phyloP scores from a whole-genome alignment of 2,888 invertebrate species.

The Cynaeus angustus region DNA sequence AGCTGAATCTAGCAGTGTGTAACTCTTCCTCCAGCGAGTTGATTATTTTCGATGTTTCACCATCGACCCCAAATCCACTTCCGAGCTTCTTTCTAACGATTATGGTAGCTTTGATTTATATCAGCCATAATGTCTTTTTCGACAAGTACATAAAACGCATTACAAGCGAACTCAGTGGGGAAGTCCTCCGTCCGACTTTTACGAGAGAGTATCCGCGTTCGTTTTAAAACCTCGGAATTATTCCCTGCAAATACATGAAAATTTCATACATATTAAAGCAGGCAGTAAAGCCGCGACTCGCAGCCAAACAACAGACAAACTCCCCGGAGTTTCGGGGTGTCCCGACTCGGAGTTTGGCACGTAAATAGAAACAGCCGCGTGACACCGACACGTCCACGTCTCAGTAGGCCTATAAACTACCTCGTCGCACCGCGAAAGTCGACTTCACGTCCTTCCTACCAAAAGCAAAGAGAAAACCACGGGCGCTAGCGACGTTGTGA shows the following conservation, averaged over 20 bases:
- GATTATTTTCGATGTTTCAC: too few relatives aligned
- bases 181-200: slow-evolving; percentile 22
- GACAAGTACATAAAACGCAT: slow-evolving; percentile 43
- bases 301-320: slow-evolving; percentile 39
- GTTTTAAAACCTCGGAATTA: slow-evolving; percentile 43
- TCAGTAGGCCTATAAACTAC: slow-evolving; percentile 58
- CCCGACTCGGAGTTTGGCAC: slow-evolving; percentile 50
- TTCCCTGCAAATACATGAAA: slow-evolving; percentile 37
- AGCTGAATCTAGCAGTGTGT: too few relatives aligned
- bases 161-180: slow-evolving; percentile 25
- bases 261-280: slow-evolving; percentile 57
- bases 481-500: slow-evolving; percentile 37
- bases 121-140: slow-evolving; percentile 34
- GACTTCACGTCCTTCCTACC: slow-evolving; percentile 34
- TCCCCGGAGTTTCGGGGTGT: slow-evolving; percentile 43
- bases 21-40: too few relatives aligned
- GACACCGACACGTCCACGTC: slow-evolving; percentile 55
- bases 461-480: slow-evolving; percentile 42
- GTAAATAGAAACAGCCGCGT: slow-evolving; percentile 57
- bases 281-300: slow-evolving; percentile 49
- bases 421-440: slow-evolving; percentile 31
- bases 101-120: slow-evolving; percentile 27
- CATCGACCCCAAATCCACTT: slow-evolving; percentile 29
- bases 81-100: slow-evolving; percentile 29
- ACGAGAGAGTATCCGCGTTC: slow-evolving; percentile 18